These are phyloP conservation scores for Drosophila pectinifera DNA, from an alignment of 1,140 invertebrate species.

Conservation along the genomic window DNA sequence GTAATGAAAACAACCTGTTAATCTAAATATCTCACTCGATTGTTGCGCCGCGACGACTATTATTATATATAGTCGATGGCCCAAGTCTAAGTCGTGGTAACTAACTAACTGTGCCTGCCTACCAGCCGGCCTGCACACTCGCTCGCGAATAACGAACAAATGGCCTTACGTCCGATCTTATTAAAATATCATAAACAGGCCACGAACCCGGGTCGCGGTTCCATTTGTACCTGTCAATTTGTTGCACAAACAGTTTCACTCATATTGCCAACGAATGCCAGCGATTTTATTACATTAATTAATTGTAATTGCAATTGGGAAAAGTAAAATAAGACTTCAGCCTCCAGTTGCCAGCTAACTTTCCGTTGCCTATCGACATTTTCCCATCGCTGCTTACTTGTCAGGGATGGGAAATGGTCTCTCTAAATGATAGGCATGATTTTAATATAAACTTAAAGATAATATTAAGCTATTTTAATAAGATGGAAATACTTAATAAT, in stretches of 20 bases:
- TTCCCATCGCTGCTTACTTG: not conserved
- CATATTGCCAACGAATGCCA: slow-evolving; percentile 25
- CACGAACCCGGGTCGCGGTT: slow-evolving; percentile 58
- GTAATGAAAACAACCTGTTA: slow-evolving; percentile 85
- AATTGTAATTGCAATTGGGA: slow-evolving; percentile 24
- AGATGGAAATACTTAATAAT: not conserved
- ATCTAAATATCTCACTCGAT: slow-evolving; percentile 85
- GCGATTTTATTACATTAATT: slow-evolving; percentile 40
- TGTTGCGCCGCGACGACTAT: slow-evolving; percentile 67
- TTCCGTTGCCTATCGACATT: not conserved
- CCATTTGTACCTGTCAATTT: slow-evolving; percentile 80
- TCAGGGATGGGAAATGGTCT: not conserved
- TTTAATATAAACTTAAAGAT: no score
- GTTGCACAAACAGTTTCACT: slow-evolving; percentile 62
- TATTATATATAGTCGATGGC: slow-evolving; percentile 77
- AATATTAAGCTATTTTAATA: no score
- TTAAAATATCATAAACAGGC: slow-evolving; percentile 82
- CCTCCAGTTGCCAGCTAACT: not conserved
- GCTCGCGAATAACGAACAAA: slow-evolving; percentile 64
- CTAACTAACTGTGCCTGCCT: slow-evolving; percentile 66
- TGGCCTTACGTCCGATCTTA: slow-evolving; percentile 77
- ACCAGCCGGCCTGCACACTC: slow-evolving; percentile 37
- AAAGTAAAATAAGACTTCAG: slow-evolving; percentile 12
- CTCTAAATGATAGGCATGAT: not conserved
- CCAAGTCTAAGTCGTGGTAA: slow-evolving; percentile 70